Evolutionary conservation across 2,888 invertebrate species (phyloP).

Genomic region (Pachymerium ferrugineum): DNA sequence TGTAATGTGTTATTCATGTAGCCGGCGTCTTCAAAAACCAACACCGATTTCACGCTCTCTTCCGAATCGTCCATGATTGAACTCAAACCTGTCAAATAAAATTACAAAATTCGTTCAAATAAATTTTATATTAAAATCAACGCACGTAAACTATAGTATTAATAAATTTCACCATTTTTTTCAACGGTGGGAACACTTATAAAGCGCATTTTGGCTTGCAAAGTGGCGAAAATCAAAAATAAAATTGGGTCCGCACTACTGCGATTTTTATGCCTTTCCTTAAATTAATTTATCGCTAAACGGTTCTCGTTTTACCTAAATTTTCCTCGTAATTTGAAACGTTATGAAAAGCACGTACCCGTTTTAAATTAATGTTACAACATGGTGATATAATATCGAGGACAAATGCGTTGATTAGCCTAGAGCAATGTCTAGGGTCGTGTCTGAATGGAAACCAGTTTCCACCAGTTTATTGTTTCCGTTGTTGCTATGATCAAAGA

Average conservation of each 20-base stretch:
- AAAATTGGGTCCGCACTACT: too few species aligned
- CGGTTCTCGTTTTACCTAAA: too few species aligned
- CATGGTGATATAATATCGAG: background rate
- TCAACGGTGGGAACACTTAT: too few species aligned
- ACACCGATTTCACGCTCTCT: constrained; percentile 11
- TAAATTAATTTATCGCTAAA: too few species aligned
- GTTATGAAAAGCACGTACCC: too few species aligned
- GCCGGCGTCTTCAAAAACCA: constrained; percentile 42
- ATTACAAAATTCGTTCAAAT: background rate
- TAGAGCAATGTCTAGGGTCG: background rate
- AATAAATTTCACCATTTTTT: too few species aligned
- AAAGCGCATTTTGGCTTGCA: too few species aligned
- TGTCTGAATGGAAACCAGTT: background rate
- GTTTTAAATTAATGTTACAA: too few species aligned
- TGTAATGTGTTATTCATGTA: constrained; percentile 52
- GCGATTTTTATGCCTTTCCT: too few species aligned
- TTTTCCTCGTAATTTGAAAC: too few species aligned
- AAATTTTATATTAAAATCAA: background rate
- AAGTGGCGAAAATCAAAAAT: too few species aligned
- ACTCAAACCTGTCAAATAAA: background rate
- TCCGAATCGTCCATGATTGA: background rate
- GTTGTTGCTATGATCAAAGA: background rate
- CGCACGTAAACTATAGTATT: too few species aligned
- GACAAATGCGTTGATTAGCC: background rate
- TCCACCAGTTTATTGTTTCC: background rate